Base-by-base conservation (phyloP, 2,797 vertebrate species). In the Pseudochaenichthys georgianus region DNA sequence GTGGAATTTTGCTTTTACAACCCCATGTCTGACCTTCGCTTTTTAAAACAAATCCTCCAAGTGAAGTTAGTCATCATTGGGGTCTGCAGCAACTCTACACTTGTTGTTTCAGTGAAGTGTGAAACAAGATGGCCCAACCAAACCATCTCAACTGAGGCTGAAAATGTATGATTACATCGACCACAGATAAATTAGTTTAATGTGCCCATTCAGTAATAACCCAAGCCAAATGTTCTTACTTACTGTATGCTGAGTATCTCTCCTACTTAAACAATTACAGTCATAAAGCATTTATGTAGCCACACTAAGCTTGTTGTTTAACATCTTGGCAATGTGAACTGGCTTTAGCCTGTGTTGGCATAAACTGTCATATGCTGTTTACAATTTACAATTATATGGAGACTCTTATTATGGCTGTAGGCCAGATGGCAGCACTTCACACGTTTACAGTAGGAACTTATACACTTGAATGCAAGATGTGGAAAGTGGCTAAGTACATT, bases 21-120 rank as follows among this genome's bases (percentile, higher is more conserved):
- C 67, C 50, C 11, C 6, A 4, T 13, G 72, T 85, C 64, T 88
- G 86, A 92, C 89, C 89, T 76, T 48, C 5, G 74, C 78, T 85
- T 90, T 74, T 88, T 52, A 77, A 92, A 94, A 91, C 71, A 93
- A 92, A 90, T 81, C 12, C 34, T 69, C 9, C 60, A 61, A 83
- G 81, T 74, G 72, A 62, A 83, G 80, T 77, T 68, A 43, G 74
- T 87, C 86, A 83, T 90, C 78, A 59, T 84, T 75, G 70, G 65
- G 61, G 64, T 48, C 79, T 82, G 81, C 70, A 70, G 80, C 80
- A 43, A 79, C 82, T 78, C 76, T 12, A 1, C 81, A 71, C 64
- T 72, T 77, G 61, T 70, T 81, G 79, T 80, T 80, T 77, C 78
- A 81, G 79, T 38, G 47, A 74, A 38, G 64, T 83, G 70, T 82